A percentile compares a stretch with the other conserved stretches of the same genome.
These are phyloP conservation scores for Tinamus guttatus DNA, from an alignment of 2,113 vertebrate genomes.

Conservation along the genomic window DNA sequence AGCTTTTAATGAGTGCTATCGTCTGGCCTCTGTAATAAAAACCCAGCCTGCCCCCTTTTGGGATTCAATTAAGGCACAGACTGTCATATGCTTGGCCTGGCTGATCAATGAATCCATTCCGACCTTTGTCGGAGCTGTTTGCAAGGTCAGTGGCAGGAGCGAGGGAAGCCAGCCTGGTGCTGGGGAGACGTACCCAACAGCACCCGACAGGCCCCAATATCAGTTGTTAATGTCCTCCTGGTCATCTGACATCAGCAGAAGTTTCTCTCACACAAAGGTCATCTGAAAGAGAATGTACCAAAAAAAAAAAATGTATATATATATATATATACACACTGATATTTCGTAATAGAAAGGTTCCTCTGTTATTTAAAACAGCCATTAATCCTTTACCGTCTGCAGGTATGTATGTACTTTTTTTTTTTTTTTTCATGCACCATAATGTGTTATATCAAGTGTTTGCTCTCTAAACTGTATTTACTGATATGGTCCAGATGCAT, in stretches of 20 bases:
- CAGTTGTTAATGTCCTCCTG: slow-evolving; percentile 89
- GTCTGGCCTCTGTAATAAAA: slow-evolving; percentile 90
- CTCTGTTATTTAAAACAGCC: slow-evolving; percentile 67
- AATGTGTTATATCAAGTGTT: slow-evolving; percentile 30
- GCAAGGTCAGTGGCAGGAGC: slow-evolving; percentile 83
- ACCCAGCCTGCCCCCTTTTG: slow-evolving; percentile 87
- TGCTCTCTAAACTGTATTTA: slow-evolving; percentile 52
- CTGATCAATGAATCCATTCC: slow-evolving; percentile 91
- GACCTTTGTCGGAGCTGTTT: slow-evolving; percentile 86
- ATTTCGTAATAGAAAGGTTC: slow-evolving; percentile 48
- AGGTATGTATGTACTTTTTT: slow-evolving; percentile 30
- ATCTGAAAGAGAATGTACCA: slow-evolving; percentile 78
- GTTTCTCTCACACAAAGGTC: slow-evolving; percentile 88
- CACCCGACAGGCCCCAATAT: slow-evolving; percentile 83
- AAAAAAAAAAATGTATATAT: not conserved
- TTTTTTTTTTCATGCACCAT: not conserved
- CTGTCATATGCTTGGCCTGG: slow-evolving; percentile 88
- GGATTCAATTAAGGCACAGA: slow-evolving; percentile 91
- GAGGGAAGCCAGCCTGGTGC: slow-evolving; percentile 71
- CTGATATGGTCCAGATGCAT: slow-evolving; percentile 39
- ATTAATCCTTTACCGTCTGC: slow-evolving; percentile 69
- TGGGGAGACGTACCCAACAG: slow-evolving; percentile 79
- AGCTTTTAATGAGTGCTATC: slow-evolving; percentile 90
- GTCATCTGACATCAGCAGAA: slow-evolving; percentile 90
- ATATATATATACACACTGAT: not conserved